A percentile compares a stretch with the other conserved stretches of the same genome.
phyloP scores from a whole-genome alignment of 2,113 vertebrate species.

The Pseudonaja textilis region DNA sequence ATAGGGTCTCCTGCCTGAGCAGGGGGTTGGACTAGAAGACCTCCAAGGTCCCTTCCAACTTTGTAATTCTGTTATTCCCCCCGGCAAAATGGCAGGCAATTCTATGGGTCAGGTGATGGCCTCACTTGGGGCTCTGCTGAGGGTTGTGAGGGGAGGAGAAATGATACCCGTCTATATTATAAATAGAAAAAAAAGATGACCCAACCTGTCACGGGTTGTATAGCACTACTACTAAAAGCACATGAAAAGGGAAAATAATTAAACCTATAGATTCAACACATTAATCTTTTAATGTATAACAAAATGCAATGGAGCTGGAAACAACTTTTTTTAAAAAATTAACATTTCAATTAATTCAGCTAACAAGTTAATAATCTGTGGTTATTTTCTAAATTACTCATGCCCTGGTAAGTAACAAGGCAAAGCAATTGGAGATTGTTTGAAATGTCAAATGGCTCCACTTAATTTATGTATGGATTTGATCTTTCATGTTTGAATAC shows the following conservation, averaged over 20 bases:
- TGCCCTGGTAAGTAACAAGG: conserved; percentile 17
- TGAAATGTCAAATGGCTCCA: conserved; percentile 38
- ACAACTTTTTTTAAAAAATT: neutral
- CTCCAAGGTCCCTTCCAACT: neutral
- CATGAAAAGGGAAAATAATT: neutral
- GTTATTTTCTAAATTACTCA: conserved; percentile 25
- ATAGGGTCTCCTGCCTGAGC: neutral
- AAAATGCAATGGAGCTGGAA: conserved; percentile 14
- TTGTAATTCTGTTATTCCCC: neutral
- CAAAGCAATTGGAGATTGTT: conserved; percentile 25
- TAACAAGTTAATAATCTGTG: conserved; percentile 46
- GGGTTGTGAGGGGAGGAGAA: neutral
- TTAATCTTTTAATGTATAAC: conserved; percentile 25
- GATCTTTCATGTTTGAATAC: conserved; percentile 39
- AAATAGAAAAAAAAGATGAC: neutral
- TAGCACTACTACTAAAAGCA: neutral
- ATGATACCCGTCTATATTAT: neutral
- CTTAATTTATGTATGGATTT: conserved; percentile 35
- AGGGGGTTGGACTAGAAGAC: neutral
- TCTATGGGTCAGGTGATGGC: neutral
- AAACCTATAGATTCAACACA: neutral
- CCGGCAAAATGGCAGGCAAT: neutral
- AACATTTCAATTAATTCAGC: conserved; percentile 38
- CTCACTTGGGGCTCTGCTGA: neutral
- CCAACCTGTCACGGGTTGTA: neutral